Base-by-base conservation (phyloP, 2,113 vertebrate species). In the Petrocephalus zakoni region DNA sequence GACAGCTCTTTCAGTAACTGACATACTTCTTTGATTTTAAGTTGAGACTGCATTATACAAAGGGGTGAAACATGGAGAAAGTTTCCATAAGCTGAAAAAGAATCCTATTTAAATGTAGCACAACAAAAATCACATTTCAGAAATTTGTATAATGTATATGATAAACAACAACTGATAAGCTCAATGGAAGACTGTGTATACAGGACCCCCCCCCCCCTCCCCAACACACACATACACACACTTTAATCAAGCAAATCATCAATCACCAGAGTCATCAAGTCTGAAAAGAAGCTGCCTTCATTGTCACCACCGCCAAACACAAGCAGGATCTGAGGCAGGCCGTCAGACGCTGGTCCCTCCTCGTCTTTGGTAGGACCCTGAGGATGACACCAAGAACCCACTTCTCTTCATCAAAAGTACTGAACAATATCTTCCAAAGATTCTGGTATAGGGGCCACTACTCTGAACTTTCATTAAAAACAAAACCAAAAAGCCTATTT, bases 241-340 rank as follows among this genome's bases (percentile, higher is more conserved):
- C 51, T 34, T 87, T 90, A 75, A 19, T 2, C 17, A 4, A 94
- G 92, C 90, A 96, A 85, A 11, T 95, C 93, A 49, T 94, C 91
- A 55, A 94, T 91, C 5, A 90, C 22, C 25, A 94, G 89, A 0
- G 93, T 91, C 5, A 91, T 92, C 88, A 94, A 90, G 89, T 96
- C 94, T 1, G 93, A 94, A 91, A 92, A 96, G 88, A 95, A 96
- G 52, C 88, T 89, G 4, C 94, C 94, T 92, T 95, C 94, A 17
- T 95, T 95, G 93, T 96, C 94, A 2, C 94, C 94, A 4, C 94
- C 95, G 78, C 95, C 93, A 13, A 96, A 95, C 90, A 94, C 88
- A 58, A 95, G 91, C 88, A 95, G 86, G 6, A 90, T 92, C 82
- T 88, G 90, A 85, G 91, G 37, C 13, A 5, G 10, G 2, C 64